These are phyloP conservation scores for Eriosoma lanigerum DNA, from an alignment of 1,140 invertebrate species.

Conservation along the genomic window DNA sequence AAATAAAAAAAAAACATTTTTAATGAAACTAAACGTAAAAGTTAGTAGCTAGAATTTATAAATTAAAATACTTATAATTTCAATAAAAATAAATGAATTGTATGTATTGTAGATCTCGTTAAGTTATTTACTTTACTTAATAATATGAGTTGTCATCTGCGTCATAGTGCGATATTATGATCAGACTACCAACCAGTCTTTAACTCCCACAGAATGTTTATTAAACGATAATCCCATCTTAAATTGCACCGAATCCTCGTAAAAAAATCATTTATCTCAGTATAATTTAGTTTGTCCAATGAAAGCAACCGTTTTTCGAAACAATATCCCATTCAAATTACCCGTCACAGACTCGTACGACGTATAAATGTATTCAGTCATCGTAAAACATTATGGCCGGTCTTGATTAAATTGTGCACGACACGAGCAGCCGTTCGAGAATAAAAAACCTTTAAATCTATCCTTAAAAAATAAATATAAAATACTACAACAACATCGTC, in stretches of 20 bases:
- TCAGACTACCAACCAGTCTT: no score
- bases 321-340: not conserved
- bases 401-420: conserved; percentile 25
- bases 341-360: not conserved
- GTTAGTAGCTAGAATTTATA: no score
- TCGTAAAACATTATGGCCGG: conserved; percentile 23
- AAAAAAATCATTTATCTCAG: not conserved
- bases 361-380: not conserved
- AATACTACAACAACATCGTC: not conserved
- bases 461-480: not conserved
- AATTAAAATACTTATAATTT: no score
- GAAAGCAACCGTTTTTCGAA: not conserved
- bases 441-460: conserved; percentile 16
- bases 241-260: not conserved
- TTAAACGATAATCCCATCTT: not conserved
- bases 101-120: no score
- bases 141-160: no score
- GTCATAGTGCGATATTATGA: no score
- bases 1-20: no score
- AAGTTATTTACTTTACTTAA: no score
- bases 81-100: no score
- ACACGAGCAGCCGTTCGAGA: not conserved
- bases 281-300: not conserved
- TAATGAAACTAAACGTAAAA: no score
- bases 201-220: not conserved